phyloP scores from a whole-genome alignment of 2,113 vertebrate species.

The Neopipo cinnamomea region DNA sequence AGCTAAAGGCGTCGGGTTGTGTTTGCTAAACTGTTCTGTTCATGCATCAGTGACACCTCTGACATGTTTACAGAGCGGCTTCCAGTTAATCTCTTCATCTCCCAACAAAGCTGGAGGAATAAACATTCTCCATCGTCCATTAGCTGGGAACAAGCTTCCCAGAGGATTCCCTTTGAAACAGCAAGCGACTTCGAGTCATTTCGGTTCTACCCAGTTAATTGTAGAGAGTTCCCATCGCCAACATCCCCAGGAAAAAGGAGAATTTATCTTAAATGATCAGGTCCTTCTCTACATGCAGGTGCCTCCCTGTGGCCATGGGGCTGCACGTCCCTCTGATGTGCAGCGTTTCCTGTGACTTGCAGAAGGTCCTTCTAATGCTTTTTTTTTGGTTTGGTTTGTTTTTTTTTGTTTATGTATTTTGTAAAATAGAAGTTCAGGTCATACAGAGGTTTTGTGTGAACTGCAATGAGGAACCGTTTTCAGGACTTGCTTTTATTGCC shows the following conservation, averaged over 20 bases:
- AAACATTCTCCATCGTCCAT: not conserved
- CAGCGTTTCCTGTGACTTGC: not conserved
- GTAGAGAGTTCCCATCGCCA: not conserved
- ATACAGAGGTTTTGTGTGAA: not conserved
- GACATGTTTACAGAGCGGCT: slow-evolving; percentile 30
- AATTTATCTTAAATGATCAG: not conserved
- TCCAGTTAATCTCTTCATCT: slow-evolving; percentile 31
- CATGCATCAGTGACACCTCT: not conserved
- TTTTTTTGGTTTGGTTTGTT: too few species aligned
- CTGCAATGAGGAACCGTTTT: not conserved
- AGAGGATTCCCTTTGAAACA: not conserved
- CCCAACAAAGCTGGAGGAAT: not conserved
- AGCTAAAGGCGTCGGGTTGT: not conserved
- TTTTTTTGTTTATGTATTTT: fast-evolving
- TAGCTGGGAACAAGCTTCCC: not conserved
- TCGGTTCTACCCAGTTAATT: not conserved
- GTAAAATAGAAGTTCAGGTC: not conserved
- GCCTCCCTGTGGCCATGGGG: too few species aligned
- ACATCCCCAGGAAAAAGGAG: not conserved
- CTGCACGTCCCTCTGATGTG: too few species aligned
- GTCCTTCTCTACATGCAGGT: not conserved
- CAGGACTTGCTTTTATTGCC: not conserved
- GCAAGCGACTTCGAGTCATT: fast-evolving
- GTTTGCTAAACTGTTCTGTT: not conserved
- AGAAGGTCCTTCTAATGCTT: not conserved